phyloP scores from a whole-genome alignment of 2,797 vertebrate species.

The Cossypha polioptera region DNA sequence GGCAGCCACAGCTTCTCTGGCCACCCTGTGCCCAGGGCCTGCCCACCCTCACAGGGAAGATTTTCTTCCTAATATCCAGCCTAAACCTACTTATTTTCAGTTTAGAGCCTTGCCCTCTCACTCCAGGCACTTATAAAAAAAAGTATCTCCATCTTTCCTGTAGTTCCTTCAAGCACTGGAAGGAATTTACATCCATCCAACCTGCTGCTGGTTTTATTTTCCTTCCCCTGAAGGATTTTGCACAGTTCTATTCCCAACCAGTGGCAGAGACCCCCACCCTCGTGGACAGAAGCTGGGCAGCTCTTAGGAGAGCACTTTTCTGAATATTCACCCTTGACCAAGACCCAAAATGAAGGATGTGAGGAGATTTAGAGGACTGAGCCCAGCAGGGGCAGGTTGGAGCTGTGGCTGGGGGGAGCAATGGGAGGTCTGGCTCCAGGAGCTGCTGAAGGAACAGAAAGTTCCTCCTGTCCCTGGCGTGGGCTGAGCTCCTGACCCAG shows the following conservation, averaged over 20 bases:
- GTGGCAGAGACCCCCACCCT: neutral
- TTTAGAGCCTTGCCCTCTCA: neutral
- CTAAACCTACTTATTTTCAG: neutral
- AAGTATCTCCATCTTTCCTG: neutral
- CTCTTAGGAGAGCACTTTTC: neutral
- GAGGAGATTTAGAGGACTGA: neutral
- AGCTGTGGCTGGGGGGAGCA: neutral
- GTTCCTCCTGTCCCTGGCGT: conserved; percentile 14
- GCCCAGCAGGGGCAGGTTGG: neutral
- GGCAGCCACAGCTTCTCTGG: neutral
- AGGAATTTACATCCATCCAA: neutral
- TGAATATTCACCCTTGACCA: neutral
- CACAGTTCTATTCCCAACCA: neutral
- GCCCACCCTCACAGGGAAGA: accelerated
- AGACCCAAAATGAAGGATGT: accelerated
- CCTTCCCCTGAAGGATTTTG: neutral
- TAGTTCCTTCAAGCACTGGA: neutral
- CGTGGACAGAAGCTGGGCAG: neutral
- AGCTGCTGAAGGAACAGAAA: neutral
- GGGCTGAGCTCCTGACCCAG: conserved; percentile 30
- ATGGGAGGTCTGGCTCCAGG: neutral
- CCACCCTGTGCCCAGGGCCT: neutral
- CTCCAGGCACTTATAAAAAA: neutral
- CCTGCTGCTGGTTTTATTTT: neutral
- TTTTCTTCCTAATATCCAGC: neutral